These are phyloP conservation scores for Heliconius hortense DNA, from an alignment of 2,888 invertebrate species.

Conservation along the genomic window DNA sequence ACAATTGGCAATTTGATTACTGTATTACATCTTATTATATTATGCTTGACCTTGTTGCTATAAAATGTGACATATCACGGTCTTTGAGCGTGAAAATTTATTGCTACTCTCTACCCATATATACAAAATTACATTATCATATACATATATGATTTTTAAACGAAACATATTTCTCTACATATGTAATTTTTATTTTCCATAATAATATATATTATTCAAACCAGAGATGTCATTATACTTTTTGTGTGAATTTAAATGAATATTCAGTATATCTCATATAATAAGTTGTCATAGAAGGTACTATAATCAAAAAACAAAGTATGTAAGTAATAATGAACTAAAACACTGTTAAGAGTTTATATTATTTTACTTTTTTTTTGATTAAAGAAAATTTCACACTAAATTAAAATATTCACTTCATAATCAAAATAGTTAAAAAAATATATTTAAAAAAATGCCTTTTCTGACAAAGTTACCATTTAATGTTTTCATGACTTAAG, in stretches of 20 bases:
- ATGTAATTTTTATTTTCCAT: too few species aligned
- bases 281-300: not conserved
- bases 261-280: not conserved
- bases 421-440: not conserved
- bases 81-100: conserved; percentile 15
- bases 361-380: not conserved
- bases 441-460: not conserved
- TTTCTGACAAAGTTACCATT: not conserved
- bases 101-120: not conserved
- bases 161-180: too few species aligned
- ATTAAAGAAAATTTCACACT: not conserved
- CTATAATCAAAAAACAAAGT: not conserved
- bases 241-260: not conserved
- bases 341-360: not conserved
- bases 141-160: too few species aligned
- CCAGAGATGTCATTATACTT: too few species aligned
- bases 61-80: conserved; percentile 20
- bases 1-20: not conserved
- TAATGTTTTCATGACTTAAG: not conserved
- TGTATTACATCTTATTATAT: conserved; percentile 4
- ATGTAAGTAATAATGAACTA: not conserved
- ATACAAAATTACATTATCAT: not conserved
- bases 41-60: conserved; percentile 24
- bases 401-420: not conserved
- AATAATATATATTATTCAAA: too few species aligned